Evolutionary conservation across 2,888 invertebrate species (phyloP), one percentile per base, ranked within the genome.

Genomic region (Latrodectus elegans): DNA sequence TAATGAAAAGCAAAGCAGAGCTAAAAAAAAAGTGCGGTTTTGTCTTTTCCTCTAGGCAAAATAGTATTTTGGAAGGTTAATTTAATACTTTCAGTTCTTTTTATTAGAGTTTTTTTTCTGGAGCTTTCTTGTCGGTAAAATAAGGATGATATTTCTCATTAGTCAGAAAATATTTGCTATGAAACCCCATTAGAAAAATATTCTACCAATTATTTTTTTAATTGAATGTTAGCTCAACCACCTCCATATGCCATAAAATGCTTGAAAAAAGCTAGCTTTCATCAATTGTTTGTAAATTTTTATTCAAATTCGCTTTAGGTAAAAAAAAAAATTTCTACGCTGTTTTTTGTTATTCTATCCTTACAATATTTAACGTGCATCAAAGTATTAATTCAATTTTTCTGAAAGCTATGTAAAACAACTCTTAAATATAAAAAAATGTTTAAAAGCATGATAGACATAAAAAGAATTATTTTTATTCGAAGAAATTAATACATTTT

Each of bases 51-150:
- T 9, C 22, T 51, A 53, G 17, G 15, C 14, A 15, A 17, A 53
- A 53, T 68, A 15, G 71, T 38, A 71, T 71, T 79, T 60, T 38
- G 55, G 55, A 17, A 68, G 60, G 38, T 77, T 68, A 52, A 68
- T 77, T 77, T 68, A 77, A 68, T 68, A 67, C n/a, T 60, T 60
- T 60, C 60, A 15, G n/a, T 49, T 12, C 51, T 71, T 71, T 71
- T 71, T 51, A 51, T 71, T 71, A 51, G 49, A n/a, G 49, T 71
- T 71, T 71, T 71, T 71, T 49, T 49, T 60, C 60, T 12, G 4
- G 4, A 60, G 12, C n/a, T 60, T 12, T n/a, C 12, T 60, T 60
- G 60, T 38, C 60, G 60, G 38, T 38, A 38, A 38, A 60, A 60
- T 60, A 3, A 60, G 14, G 60, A 15, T 60, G 60, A 60, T 60